Base-by-base conservation (phyloP, 2,113 vertebrate species). In the Regulus satrapa region DNA sequence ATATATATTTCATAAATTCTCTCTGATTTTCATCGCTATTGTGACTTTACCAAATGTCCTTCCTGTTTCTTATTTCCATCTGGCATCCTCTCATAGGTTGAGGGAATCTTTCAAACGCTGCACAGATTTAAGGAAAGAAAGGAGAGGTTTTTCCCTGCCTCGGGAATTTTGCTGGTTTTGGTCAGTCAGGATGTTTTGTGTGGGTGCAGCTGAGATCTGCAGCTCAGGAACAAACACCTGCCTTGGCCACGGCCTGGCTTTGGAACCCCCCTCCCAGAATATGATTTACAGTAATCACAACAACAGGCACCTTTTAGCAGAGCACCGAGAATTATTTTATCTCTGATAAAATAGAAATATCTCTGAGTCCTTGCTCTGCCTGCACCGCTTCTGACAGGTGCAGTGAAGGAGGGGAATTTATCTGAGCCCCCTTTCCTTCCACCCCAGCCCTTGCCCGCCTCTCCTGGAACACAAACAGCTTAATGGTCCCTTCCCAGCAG, bases 1-100 rank as follows among this genome's bases (percentile, higher is more conserved):
- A 89, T 48, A 89, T 91, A 51, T 83, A 91, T 95, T 95, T 97
- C 86, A 95, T 95, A 91, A 94, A 95, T 95, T 95, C 63, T 69
- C 41, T 61, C 67, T n/a, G 81, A 76, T 95, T 74, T 92, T 69
- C 75, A 76, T 45, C 12, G 3, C 34, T 73, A 10, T 54, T 88
- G 62, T 3, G 5, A 77, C 58, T 94, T 88, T 69, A 38, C 58
- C 58, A 89, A 92, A 91, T n/a, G 68, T 25, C 71, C 71, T 91
- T 89, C 41, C 43, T 88, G 78, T 82, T 89, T 92, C 84, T 64
- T 89, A 73, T 64, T 87, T 91, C 78, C n/a, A 49, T 31, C 69
- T 94, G 77, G 56, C 49, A 26, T 8, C 24, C 9, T n/a, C 40
- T 71, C 29, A 9, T 31, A 64, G 28, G n/a, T 52, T n/a, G 21